Percentiles rank a stretch among this genome's conserved stretches.
Conservation (phyloP, 2,113 vertebrate species). For the Neolamprologus sp. region DNA sequence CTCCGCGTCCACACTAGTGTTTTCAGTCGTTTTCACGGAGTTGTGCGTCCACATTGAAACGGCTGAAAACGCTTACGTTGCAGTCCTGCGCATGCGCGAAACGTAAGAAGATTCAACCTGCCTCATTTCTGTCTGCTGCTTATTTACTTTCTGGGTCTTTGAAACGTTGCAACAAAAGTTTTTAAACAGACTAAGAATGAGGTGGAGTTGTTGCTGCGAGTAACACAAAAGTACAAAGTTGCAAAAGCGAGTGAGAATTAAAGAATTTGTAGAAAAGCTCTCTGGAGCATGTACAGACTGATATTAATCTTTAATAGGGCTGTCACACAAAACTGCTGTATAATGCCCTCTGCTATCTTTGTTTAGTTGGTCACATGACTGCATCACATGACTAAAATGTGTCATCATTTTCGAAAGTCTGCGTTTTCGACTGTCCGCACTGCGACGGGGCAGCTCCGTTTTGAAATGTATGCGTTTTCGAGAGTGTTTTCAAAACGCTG, state of each 20-base stretch:
- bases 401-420: no score
- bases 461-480: background rate
- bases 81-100: rapidly evolving
- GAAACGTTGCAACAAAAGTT: rapidly evolving
- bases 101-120: rapidly evolving
- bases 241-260: rapidly evolving
- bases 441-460: background rate
- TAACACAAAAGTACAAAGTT: background rate
- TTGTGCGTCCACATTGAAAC: background rate
- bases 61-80: rapidly evolving
- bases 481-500: background rate
- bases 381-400: no score
- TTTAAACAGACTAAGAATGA: background rate
- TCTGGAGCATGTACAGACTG: no score
- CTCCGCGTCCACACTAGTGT: rapidly evolving
- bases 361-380: no score
- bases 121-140: background rate
- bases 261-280: background rate
- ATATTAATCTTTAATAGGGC: no score
- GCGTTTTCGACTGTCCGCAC: no score
- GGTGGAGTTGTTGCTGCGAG: background rate
- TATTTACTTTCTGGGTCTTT: background rate
- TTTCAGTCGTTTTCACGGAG: background rate
- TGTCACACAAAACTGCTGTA: no score
- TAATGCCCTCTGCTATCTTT: no score